These are phyloP conservation scores for Cephonodes hylas DNA, from an alignment of 2,888 invertebrate species.

Conservation along the genomic window DNA sequence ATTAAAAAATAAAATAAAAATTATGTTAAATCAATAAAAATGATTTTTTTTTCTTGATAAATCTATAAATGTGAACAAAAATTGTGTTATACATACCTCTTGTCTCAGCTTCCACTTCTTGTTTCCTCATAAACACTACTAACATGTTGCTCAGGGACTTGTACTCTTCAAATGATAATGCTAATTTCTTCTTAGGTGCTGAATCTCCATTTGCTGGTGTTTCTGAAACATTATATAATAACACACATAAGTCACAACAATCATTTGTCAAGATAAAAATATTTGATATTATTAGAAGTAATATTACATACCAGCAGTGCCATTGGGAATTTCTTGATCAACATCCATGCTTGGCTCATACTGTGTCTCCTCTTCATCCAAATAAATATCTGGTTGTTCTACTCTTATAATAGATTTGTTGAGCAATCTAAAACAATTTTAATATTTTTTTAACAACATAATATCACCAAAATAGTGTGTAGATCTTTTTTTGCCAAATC, in stretches of 20 bases:
- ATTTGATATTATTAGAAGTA: too few relatives aligned
- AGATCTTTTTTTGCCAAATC: too few relatives aligned
- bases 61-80: not conserved
- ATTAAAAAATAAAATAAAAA: too few relatives aligned
- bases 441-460: not conserved
- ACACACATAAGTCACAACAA: too few relatives aligned
- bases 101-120: constrained; percentile 86
- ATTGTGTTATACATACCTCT: constrained; percentile 67
- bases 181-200: constrained; percentile 86
- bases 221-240: constrained; percentile 39
- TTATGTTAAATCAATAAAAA: too few relatives aligned
- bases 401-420: constrained; percentile 98
- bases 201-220: constrained; percentile 56
- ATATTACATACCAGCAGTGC: constrained; percentile 38
- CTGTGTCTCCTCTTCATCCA: constrained; percentile 88
- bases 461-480: too few relatives aligned
- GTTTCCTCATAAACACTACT: constrained; percentile 92
- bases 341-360: constrained; percentile 79
- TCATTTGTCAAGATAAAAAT: too few relatives aligned
- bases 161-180: constrained; percentile 96
- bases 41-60: too few relatives aligned
- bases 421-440: constrained; percentile 81
- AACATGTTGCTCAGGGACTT: constrained; percentile 95
- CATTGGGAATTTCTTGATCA: constrained; percentile 73
- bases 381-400: constrained; percentile 97